Evolutionary conservation across 2,113 vertebrate genomes (phyloP), one percentile per base, ranked within the genome.

Genomic region (Nesogale talazaci): DNA sequence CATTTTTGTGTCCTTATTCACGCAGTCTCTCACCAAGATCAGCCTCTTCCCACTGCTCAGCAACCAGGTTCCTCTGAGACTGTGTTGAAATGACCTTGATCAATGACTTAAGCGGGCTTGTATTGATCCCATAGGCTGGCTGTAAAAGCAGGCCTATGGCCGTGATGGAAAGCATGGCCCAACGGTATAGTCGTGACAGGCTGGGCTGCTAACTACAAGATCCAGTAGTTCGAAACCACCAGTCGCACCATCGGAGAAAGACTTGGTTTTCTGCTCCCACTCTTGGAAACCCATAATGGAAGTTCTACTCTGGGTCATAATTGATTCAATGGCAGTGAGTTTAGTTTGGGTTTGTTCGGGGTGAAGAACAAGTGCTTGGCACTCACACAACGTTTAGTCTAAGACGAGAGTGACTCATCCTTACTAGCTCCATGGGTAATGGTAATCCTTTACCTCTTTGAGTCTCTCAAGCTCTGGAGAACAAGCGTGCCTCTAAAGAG

Each of bases 21-120:
- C 65, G 34, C 12, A 59, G 63, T 80, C 38, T 34, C 61, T 77
- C 14, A 1, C 31, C 23, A 75, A 72, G 19, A 81, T 11, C 31
- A 63, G 40, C 34, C 40, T 46, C 34, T 65, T 52, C 17, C 59
- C 23, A 14, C 3, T 4, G 36, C 31, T 1, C 3, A 92, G 57
- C 59, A 61, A 31, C 40, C 40, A 77, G 57, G 12, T 15, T n/a
- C 27, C 25, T 77, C 40, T 29, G 31, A 77, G 4, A 14, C n/a
- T 34, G n/a, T n/a, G 42, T 70, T 63, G 15, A 88, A 94, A 74
- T 81, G 88, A 83, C 83, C 86, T 90, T 80, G 83, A 82, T 86
- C 79, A 20, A 0, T 27, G 57, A 72, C 36, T 80, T 89, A 29
- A 59, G 80, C 38, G 75, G 61, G 70, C 42, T 83, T n/a, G 29